Percentiles rank a stretch among this genome's conserved stretches.
These are phyloP conservation scores for Mesitornis unicolor DNA, from an alignment of 2,113 vertebrate species.

Conservation along the genomic window DNA sequence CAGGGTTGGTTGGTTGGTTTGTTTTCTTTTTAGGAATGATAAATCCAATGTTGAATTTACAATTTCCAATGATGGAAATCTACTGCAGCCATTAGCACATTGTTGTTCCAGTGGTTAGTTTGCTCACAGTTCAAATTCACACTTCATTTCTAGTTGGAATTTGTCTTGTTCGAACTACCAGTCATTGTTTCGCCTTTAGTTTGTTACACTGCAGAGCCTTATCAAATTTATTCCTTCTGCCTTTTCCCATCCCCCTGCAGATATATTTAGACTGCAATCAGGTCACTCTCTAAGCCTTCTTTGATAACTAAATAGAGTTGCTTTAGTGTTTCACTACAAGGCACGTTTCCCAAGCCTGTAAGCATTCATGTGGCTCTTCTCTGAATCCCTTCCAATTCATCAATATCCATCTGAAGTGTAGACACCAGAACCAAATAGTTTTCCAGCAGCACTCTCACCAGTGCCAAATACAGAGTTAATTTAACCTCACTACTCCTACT, in stretches of 20 bases:
- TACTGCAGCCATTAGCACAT: background rate
- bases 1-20: too few relatives aligned
- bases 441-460: slow-evolving; percentile 1
- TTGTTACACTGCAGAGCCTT: background rate
- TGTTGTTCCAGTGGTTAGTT: background rate
- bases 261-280: slow-evolving; percentile 18
- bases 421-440: background rate
- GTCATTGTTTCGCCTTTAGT: background rate
- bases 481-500: background rate
- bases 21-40: background rate
- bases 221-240: slow-evolving; percentile 13
- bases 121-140: background rate
- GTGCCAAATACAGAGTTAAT: slow-evolving; percentile 34
- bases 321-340: background rate
- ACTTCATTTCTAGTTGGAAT: background rate
- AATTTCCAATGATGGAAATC: background rate
- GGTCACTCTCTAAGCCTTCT: slow-evolving; percentile 2
- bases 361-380: slow-evolving; percentile 30
- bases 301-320: slow-evolving; percentile 20
- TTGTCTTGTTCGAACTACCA: background rate
- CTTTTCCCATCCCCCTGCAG: background rate
- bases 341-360: background rate
- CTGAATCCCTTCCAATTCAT: slow-evolving; percentile 54
- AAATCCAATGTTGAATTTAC: background rate
- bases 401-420: slow-evolving; percentile 53